These are phyloP conservation scores for Phymorhynchus buccinoides DNA, from an alignment of 1,140 invertebrate genomes.

Conservation along the genomic window DNA sequence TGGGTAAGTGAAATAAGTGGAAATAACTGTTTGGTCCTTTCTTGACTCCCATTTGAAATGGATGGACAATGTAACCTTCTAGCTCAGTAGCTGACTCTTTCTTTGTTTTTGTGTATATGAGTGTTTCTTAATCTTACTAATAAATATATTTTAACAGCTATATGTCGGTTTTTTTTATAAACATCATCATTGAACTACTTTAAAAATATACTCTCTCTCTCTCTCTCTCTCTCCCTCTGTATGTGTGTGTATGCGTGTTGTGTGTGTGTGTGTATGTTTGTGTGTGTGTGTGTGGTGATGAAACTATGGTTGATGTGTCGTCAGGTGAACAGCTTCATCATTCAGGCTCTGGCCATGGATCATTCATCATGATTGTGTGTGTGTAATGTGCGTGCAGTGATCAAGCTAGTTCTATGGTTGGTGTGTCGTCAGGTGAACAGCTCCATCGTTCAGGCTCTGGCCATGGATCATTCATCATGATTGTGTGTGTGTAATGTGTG, in stretches of 20 bases:
- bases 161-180: no score
- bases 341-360: background rate
- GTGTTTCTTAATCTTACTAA: background rate
- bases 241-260: background rate
- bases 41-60: no score
- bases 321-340: background rate
- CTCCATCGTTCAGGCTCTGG: background rate
- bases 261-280: background rate
- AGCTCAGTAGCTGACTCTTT: no score
- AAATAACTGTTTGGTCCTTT: no score
- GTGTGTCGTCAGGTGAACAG: background rate
- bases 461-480: background rate
- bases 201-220: no score
- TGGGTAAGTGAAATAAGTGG: constrained; percentile 54
- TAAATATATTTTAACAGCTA: no score
- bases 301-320: background rate
- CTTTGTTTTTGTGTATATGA: background rate
- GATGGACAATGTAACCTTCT: no score
- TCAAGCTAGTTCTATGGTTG: background rate
- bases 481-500: background rate
- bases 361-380: background rate
- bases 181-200: no score
- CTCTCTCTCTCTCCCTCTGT: no score
- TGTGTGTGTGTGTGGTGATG: constrained; percentile 5
- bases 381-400: background rate